These are phyloP conservation scores for Oreochromis grahami DNA, from an alignment of 2,797 vertebrate species.

Conservation along the genomic window DNA sequence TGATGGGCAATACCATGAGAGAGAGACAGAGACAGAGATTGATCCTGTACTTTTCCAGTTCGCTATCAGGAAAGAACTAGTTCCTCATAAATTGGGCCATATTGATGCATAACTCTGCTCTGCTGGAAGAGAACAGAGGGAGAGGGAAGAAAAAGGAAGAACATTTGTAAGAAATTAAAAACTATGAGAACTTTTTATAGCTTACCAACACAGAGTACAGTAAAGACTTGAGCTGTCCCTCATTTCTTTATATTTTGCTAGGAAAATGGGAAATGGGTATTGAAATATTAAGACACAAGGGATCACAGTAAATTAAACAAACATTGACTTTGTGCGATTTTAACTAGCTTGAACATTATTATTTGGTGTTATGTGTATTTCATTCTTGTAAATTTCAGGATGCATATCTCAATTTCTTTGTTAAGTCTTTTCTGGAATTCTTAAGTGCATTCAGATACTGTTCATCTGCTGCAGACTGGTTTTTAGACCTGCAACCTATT, in stretches of 20 bases:
- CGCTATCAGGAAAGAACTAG: neutral
- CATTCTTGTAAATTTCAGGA: neutral
- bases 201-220: neutral
- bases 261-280: neutral
- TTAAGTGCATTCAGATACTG: neutral
- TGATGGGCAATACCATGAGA: neutral
- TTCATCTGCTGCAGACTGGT: neutral
- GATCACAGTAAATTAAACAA: neutral
- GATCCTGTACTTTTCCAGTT: neutral
- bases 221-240: neutral
- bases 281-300: neutral
- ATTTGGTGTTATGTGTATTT: neutral
- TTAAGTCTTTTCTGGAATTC: neutral
- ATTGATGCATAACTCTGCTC: neutral
- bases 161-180: neutral
- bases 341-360: neutral
- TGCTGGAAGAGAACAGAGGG: neutral
- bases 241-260: neutral
- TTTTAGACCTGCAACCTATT: neutral
- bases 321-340: neutral
- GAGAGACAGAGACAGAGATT: neutral
- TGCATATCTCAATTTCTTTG: neutral
- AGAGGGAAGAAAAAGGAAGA: neutral
- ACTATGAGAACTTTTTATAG: neutral
- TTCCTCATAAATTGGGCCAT: conserved; percentile 20